Evolutionary conservation across 2,888 invertebrate species (phyloP).

Genomic region (Deilephila porcellus): DNA sequence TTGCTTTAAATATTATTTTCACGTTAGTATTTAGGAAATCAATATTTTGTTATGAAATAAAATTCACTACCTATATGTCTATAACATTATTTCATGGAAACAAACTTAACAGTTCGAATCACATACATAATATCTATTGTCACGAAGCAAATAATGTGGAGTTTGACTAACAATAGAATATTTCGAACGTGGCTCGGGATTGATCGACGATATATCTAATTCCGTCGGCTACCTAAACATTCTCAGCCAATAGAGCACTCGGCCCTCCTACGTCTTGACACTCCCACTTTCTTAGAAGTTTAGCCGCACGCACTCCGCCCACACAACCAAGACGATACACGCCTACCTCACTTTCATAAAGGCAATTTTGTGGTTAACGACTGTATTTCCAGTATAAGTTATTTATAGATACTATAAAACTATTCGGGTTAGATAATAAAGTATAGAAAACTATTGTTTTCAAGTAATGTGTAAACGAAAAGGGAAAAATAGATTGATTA

Average conservation of each 20-base stretch:
- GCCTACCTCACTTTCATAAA: conserved; percentile 36
- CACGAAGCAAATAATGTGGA: background rate
- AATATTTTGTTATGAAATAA: no score
- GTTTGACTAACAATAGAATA: conserved; percentile 1
- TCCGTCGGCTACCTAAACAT: conserved; percentile 16
- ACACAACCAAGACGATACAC: conserved; percentile 40
- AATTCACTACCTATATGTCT: no score
- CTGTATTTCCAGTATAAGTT: no score
- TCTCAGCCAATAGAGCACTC: conserved; percentile 53
- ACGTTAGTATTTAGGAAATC: no score
- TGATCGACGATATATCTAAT: conserved; percentile 11
- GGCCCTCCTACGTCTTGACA: conserved; percentile 62
- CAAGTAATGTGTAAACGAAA: background rate
- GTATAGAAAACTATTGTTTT: no score
- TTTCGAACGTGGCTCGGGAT: background rate
- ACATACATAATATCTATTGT: background rate
- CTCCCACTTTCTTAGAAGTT: conserved; percentile 77
- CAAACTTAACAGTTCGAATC: no score
- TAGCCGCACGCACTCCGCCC: conserved; percentile 54
- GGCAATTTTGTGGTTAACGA: background rate
- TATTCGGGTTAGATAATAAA: no score
- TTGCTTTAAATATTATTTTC: no score
- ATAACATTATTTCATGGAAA: no score
- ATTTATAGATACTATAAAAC: background rate
- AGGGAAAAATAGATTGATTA: background rate